Evolutionary conservation across 2,888 invertebrate species (phyloP), one percentile per base, ranked within the genome.

Genomic region (Melanostoma mellinum): DNA sequence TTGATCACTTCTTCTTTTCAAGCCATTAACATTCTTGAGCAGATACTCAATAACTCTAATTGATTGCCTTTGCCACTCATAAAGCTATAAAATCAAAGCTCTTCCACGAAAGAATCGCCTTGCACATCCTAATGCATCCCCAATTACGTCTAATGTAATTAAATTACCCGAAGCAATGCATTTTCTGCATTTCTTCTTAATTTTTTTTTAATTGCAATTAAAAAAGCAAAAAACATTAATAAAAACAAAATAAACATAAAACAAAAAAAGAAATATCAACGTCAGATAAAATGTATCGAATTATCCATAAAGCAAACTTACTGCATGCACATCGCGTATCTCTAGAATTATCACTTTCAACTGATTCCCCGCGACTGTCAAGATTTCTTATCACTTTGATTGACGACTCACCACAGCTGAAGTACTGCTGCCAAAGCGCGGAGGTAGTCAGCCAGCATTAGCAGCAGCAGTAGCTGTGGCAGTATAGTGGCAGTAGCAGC

Each of bases 361-460:
- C 82, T 82, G 82, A 82, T 82, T 82, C 82, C 73, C 78, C 56
- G 63, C 63, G 61, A 78, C 82, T 82, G 82, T 82, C 82, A 78
- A 82, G 82, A 82, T 82, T 69, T 56, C 82, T 78, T 82, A 82
- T 82, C 82, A 78, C 82, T 82, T 78, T 82, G 82, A 82, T 82
- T 82, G 82, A 82, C 82, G 82, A 82, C 82, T 82, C 58, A 78
- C 82, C 82, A 78, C 77, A 74, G 73, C 63, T 80, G 69, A 69
- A 78, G 73, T 73, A 46, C 67, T 63, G 61, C 61, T 76, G 76
- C 76, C 69, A 76, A 69, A 56, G 69, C 48, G 55, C 73, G 56
- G 71, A 52, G 46, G 78, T 61, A 36, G 36, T 38, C 58, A 52
- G 30, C 1, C 61, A 55, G 50, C 48, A 42, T 4, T 6, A 4